Percentiles rank a stretch among this genome's conserved stretches.
These are phyloP conservation scores for Macrotrachela quadricornifera DNA, from an alignment of 1,140 invertebrate genomes.

Conservation along the genomic window DNA sequence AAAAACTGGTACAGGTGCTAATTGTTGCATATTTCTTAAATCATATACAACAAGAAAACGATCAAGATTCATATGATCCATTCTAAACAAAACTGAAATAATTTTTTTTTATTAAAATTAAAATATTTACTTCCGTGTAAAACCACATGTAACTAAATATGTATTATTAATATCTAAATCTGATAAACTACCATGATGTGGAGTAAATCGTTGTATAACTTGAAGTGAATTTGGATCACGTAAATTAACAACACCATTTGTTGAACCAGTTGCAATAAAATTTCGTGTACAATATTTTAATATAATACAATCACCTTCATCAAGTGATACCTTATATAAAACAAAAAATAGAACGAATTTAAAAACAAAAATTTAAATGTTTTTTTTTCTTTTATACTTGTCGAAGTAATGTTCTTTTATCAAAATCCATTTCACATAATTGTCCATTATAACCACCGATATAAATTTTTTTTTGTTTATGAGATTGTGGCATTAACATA, in stretches of 20 bases:
- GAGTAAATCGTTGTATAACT: slow-evolving; percentile 59
- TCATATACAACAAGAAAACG: slow-evolving; percentile 78
- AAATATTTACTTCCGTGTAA: slow-evolving; percentile 45
- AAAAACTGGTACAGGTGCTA: slow-evolving; percentile 50
- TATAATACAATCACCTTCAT: slow-evolving; percentile 6
- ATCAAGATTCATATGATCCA: slow-evolving; percentile 50
- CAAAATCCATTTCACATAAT: slow-evolving; percentile 6
- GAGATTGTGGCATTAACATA: background rate
- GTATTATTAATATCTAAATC: slow-evolving; percentile 89
- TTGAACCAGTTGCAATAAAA: slow-evolving; percentile 3
- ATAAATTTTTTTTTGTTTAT: slow-evolving; percentile 3
- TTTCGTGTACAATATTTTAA: slow-evolving; percentile 5
- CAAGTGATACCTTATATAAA: slow-evolving; percentile 12
- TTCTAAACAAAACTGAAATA: slow-evolving; percentile 20
- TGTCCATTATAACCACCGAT: slow-evolving; percentile 1
- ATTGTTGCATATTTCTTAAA: slow-evolving; percentile 55
- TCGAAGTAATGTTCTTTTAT: background rate
- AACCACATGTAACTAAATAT: slow-evolving; percentile 77
- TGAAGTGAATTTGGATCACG: slow-evolving; percentile 53
- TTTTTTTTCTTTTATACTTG: background rate
- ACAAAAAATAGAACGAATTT: too few species aligned
- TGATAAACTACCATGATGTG: slow-evolving; percentile 62
- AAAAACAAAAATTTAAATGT: background rate
- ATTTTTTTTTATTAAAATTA: too few species aligned
- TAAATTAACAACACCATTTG: slow-evolving; percentile 42